Conservation (phyloP, 2,888 invertebrate genomes). For the Aporophyla nigra region DNA sequence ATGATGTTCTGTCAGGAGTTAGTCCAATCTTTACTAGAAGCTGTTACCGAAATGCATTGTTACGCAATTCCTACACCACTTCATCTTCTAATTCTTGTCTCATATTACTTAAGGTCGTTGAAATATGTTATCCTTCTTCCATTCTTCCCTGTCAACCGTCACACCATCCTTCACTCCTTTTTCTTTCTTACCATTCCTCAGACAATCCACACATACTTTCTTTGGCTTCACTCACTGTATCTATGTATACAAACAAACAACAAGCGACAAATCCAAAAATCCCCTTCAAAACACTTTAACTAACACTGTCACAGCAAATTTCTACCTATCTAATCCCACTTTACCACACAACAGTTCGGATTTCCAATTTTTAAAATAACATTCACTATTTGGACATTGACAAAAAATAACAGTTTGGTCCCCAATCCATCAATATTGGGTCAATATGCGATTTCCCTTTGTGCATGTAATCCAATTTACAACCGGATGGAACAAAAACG, state of each 20-base stretch:
- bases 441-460: constrained; percentile 43
- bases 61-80: background rate
- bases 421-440: constrained; percentile 45
- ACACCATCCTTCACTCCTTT: too few species aligned
- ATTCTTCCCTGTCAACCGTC: too few species aligned
- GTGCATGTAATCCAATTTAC: constrained; percentile 36
- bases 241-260: too few species aligned
- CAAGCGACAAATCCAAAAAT: too few species aligned
- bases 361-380: constrained; percentile 1
- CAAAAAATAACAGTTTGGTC: background rate
- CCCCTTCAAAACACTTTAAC: background rate
- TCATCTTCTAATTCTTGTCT: too few species aligned
- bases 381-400: background rate
- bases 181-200: too few species aligned
- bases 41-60: background rate
- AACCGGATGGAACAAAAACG: constrained; percentile 13
- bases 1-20: too few species aligned
- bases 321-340: background rate
- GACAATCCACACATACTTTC: too few species aligned
- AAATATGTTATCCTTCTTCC: too few species aligned
- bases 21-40: too few species aligned
- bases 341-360: background rate
- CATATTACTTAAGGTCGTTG: too few species aligned
- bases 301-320: background rate
- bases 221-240: too few species aligned